Evolutionary conservation across 2,888 invertebrate genomes (phyloP).

Genomic region (Diadegma fenestrale): DNA sequence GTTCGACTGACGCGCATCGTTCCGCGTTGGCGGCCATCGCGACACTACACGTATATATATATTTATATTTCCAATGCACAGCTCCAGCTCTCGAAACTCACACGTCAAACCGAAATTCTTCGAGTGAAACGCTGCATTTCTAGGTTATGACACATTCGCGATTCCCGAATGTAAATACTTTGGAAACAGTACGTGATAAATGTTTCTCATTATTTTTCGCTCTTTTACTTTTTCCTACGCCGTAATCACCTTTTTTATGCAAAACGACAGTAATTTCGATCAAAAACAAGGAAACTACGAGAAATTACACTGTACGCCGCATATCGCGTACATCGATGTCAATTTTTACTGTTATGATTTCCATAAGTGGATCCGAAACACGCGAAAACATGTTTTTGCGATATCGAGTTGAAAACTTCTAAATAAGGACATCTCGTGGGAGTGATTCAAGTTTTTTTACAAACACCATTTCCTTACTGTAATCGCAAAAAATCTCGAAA

Average conservation of each 20-base stretch:
- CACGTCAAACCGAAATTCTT: not conserved
- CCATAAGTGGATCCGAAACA: conserved; percentile 13
- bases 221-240: not conserved
- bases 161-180: not conserved
- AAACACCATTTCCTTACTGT: not conserved
- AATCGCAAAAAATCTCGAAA: not conserved
- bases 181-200: not conserved
- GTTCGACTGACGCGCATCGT: conserved; percentile 31
- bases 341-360: conserved; percentile 48
- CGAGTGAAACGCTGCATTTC: not conserved
- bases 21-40: conserved; percentile 64
- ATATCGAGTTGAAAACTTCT: conserved; percentile 7
- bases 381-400: conserved; percentile 9
- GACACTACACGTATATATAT: conserved; percentile 18
- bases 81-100: not conserved
- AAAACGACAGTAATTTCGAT: not conserved
- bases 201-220: not conserved
- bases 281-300: not conserved
- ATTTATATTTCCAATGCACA: conserved; percentile 4
- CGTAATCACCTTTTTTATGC: not conserved
- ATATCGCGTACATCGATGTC: conserved; percentile 17
- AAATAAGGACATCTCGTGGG: conserved; percentile 24
- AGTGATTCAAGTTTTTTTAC: not conserved
- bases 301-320: conserved; percentile 28
- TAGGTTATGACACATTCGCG: not conserved